Conservation (phyloP, 2,113 vertebrate genomes). For the Rhinichthys klamathensis region DNA sequence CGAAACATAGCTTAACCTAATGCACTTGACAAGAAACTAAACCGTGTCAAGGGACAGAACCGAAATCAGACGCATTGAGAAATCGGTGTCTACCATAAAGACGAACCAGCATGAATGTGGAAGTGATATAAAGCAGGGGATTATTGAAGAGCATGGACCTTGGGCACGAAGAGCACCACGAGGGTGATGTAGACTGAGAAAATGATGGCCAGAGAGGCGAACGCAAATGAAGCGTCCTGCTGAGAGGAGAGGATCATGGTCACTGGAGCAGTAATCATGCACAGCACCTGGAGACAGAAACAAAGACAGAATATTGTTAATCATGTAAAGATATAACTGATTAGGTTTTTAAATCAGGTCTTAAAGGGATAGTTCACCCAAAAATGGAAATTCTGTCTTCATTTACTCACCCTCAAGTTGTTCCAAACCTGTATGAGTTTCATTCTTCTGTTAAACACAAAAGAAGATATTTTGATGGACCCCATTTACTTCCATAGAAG, state of each 20-base stretch:
- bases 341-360: not conserved
- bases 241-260: constrained; percentile 97
- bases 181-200: constrained; percentile 96
- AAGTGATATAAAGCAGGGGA: not conserved
- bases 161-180: constrained; percentile 94
- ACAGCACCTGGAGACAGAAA: constrained; percentile 80
- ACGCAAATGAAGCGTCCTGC: constrained; percentile 94
- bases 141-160: constrained; percentile 73
- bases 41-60: constrained; percentile 6
- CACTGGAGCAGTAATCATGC: constrained; percentile 94
- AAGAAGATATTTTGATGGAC: too few species aligned
- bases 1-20: not conserved
- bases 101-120: not conserved
- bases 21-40: not conserved
- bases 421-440: too few species aligned
- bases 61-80: not conserved
- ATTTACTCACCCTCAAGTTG: too few species aligned
- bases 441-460: too few species aligned
- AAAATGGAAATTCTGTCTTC: too few species aligned
- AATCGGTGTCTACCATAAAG: not conserved
- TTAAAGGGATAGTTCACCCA: not conserved
- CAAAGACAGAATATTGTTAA: not conserved
- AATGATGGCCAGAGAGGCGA: constrained; percentile 88
- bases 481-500: too few species aligned
- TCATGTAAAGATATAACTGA: not conserved